Percentiles rank a stretch among this genome's conserved stretches.
These are phyloP conservation scores for Lerema accius DNA, from an alignment of 1,140 invertebrate genomes.

Conservation along the genomic window DNA sequence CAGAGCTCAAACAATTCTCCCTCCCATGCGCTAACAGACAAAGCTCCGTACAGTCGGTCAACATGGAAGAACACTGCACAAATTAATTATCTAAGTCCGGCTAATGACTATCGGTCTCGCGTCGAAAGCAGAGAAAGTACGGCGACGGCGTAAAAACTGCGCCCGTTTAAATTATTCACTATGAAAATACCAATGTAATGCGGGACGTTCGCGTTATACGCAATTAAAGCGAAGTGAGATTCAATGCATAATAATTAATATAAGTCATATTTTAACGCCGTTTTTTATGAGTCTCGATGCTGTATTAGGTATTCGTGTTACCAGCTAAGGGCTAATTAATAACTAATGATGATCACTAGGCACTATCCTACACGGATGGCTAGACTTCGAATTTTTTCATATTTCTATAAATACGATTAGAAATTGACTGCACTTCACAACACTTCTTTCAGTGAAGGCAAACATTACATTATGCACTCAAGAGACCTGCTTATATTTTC, in stretches of 20 bases:
- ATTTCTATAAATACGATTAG: too few species aligned
- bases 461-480: too few species aligned
- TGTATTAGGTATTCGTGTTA: too few species aligned
- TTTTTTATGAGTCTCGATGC: too few species aligned
- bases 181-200: constrained; percentile 33
- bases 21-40: constrained; percentile 16
- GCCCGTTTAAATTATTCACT: constrained; percentile 29
- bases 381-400: too few species aligned
- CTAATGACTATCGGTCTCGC: constrained; percentile 51
- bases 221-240: constrained; percentile 28
- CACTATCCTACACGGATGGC: too few species aligned
- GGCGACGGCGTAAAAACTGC: constrained; percentile 41
- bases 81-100: constrained; percentile 54
- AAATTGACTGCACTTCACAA: too few species aligned
- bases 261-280: constrained; percentile 6
- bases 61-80: constrained; percentile 33
- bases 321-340: too few species aligned
- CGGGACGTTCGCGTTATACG: constrained; percentile 26
- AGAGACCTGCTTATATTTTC: too few species aligned
- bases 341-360: too few species aligned
- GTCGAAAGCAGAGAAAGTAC: constrained; percentile 64
- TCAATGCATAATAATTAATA: constrained; percentile 20
- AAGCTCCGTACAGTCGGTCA: constrained; percentile 13
- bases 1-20: too few species aligned
- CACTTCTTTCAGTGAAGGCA: too few species aligned